Percentiles rank a stretch among this genome's conserved stretches.
phyloP scores from a whole-genome alignment of 2,888 invertebrate genomes.

The Spodoptera exigua region DNA sequence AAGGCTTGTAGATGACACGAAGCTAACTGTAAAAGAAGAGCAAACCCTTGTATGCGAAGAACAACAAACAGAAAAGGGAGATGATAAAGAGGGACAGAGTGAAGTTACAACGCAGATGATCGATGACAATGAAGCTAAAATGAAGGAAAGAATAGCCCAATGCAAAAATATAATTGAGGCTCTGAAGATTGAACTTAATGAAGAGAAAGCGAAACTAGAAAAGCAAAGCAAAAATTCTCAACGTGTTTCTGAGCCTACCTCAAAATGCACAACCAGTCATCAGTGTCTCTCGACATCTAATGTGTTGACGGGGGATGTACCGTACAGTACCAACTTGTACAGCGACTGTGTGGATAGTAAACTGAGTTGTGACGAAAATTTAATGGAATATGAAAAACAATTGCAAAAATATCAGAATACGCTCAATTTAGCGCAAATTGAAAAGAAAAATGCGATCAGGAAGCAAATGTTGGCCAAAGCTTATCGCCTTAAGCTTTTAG shows the following conservation, averaged over 20 bases:
- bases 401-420: constrained; percentile 83
- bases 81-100: constrained; percentile 37
- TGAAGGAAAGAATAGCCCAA: constrained; percentile 80
- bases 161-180: constrained; percentile 81
- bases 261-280: constrained; percentile 28
- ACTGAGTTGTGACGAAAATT: constrained; percentile 77
- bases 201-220: constrained; percentile 78
- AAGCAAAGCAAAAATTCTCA: constrained; percentile 62
- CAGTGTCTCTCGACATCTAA: constrained; percentile 55
- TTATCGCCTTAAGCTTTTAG: constrained; percentile 80
- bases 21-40: constrained; percentile 28
- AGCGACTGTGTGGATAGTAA: constrained; percentile 75
- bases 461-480: constrained; percentile 86
- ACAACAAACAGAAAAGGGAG: constrained; percentile 24
- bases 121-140: constrained; percentile 75
- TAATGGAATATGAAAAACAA: constrained; percentile 84
- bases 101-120: constrained; percentile 66
- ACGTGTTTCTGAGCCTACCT: constrained; percentile 32
- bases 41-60: constrained; percentile 33
- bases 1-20: constrained; percentile 38
- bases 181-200: constrained; percentile 77
- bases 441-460: constrained; percentile 84
- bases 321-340: constrained; percentile 61
- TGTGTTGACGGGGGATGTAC: constrained; percentile 42
- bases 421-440: constrained; percentile 81